Evolutionary conservation across 2,113 vertebrate species (phyloP), one percentile per base, ranked within the genome.

Genomic region (Leucoraja erinaceus): DNA sequence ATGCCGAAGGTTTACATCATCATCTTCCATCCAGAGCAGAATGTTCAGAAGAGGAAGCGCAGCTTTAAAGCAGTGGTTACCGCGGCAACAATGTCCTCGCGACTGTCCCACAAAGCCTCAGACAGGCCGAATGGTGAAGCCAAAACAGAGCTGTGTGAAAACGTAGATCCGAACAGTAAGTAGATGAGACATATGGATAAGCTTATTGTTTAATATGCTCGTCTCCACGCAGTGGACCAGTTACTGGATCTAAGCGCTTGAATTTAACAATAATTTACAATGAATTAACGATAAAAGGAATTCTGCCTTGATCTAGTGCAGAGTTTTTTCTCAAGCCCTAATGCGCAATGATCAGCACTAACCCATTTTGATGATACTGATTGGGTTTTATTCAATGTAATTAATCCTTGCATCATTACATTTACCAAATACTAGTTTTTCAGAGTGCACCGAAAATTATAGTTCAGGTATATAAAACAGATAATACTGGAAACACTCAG

Each of bases 1-100:
- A 97, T 99, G 98, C 98, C 98, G 94, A 99, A 99, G 96, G 98
- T 99, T 93, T 99, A 99, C 95, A 98, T 99, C 97, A 99, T 99
- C 96, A 97, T 99, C 96, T 98, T 99, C 96, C 98, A 99, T 95
- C 98, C 98, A 0, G 98, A 99, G 95, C 98, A 99, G 88, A 99
- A 99, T 91, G 98, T 99, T 94, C 98, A 98, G 96, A 99, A 99
- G 94, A 96, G 98, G 93, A 99, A 99, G 93, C 97, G 98, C 31
- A 98, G 98, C 95, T 99, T 99, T 96, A 99, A 99, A 95, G 98
- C 98, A 0, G 98, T 99, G 93, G 98, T 97, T 94, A 99, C 98
- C 0, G 98, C 98, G 14, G 98, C 98, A 91, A 98, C 98, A 94
- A 98, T 99, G 98, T 98, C 98, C 0, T 97, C 98, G 0, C 96